A percentile compares a stretch with the other conserved stretches of the same genome.
These are phyloP conservation scores for Trachelus stipa DNA, from an alignment of 2,888 invertebrate genomes.

Conservation along the genomic window DNA sequence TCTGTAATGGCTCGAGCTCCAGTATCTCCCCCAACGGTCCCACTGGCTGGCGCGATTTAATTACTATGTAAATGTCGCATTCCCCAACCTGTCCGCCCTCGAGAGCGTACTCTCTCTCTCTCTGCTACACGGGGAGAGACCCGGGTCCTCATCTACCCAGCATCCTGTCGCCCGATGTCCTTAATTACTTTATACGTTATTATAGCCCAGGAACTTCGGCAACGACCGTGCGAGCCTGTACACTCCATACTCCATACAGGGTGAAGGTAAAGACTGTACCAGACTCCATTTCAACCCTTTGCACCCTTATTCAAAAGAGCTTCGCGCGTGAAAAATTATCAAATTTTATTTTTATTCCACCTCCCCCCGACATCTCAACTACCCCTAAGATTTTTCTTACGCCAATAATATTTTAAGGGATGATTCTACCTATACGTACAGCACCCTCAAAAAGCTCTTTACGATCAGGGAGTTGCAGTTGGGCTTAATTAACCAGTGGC, in stretches of 20 bases:
- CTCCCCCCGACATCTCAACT: neutral
- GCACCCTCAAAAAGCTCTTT: neutral
- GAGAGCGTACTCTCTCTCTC: constrained; percentile 13
- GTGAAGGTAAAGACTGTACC: neutral
- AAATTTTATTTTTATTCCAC: neutral
- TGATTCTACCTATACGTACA: neutral
- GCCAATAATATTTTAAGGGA: constrained; percentile 15
- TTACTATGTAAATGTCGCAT: constrained; percentile 68
- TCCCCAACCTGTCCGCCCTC: constrained; percentile 62
- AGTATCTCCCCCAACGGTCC: constrained; percentile 63
- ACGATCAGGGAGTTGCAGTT: constrained; percentile 1
- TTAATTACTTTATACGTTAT: constrained; percentile 67
- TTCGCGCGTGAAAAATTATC: neutral
- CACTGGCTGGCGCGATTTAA: constrained; percentile 66
- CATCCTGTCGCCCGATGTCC: constrained; percentile 64
- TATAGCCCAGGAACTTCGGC: constrained; percentile 61
- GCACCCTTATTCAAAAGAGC: neutral
- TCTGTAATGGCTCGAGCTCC: constrained; percentile 66
- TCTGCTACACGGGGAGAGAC: constrained; percentile 27
- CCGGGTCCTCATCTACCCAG: constrained; percentile 6
- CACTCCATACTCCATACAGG: constrained; percentile 28
- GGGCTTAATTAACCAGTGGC: neutral
- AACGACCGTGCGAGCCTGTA: constrained; percentile 41
- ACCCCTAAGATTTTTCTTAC: constrained; percentile 16
- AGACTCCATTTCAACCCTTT: neutral